Conservation (phyloP, 2,113 vertebrate genomes). For the Salvator merianae region DNA sequence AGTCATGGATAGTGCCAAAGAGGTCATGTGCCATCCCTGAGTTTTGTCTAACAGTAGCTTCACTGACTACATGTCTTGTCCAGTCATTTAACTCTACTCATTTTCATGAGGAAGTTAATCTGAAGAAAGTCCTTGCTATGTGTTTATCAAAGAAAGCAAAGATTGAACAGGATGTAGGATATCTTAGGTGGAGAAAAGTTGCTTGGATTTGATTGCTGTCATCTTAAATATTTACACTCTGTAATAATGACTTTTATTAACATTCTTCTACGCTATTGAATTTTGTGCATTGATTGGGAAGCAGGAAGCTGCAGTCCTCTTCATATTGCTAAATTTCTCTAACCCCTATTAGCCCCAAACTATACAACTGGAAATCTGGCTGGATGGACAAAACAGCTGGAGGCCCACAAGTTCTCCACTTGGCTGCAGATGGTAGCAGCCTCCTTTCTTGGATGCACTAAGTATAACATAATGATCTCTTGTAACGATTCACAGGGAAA, state of each 20-base stretch:
- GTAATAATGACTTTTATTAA: too few species aligned
- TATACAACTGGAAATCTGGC: too few species aligned
- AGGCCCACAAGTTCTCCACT: too few species aligned
- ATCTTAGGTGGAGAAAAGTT: background rate
- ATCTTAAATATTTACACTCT: too few species aligned
- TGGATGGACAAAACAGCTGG: too few species aligned
- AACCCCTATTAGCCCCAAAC: too few species aligned
- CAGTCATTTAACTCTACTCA: background rate
- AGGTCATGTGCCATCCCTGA: background rate
- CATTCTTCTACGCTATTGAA: too few species aligned
- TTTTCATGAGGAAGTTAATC: background rate
- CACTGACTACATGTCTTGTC: background rate
- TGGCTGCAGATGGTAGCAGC: background rate
- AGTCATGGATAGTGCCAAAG: background rate
- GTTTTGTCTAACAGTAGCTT: background rate
- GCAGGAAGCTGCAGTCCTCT: too few species aligned
- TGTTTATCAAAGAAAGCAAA: background rate
- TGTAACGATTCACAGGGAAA: background rate
- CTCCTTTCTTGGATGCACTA: too few species aligned
- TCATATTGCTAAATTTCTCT: too few species aligned
- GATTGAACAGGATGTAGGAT: background rate
- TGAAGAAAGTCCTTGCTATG: background rate
- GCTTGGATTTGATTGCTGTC: background rate
- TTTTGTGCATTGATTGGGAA: too few species aligned
- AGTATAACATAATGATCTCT: background rate